These are phyloP conservation scores for Ceyx margarethae DNA, from an alignment of 2,113 vertebrate species.

Conservation along the genomic window DNA sequence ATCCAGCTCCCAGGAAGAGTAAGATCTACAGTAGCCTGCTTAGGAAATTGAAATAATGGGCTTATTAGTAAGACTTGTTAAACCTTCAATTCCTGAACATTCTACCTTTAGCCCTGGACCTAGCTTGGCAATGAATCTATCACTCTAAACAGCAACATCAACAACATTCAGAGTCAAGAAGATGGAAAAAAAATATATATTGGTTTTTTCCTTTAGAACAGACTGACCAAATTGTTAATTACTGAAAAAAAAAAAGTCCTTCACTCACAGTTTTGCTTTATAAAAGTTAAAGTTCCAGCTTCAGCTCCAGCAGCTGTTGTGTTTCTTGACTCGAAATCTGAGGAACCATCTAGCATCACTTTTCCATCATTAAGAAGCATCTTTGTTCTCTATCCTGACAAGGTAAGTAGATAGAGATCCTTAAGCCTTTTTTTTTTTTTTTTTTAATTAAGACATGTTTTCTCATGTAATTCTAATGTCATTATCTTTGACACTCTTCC, in stretches of 20 bases:
- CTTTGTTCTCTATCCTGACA: background rate
- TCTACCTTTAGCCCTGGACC: constrained; percentile 8
- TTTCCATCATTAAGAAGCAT: background rate
- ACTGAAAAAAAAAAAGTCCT: background rate
- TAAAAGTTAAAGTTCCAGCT: background rate
- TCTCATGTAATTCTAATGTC: background rate
- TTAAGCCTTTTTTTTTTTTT: background rate
- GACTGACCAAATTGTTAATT: background rate
- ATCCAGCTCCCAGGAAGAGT: constrained; percentile 58
- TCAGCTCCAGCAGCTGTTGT: accelerated
- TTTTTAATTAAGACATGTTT: background rate
- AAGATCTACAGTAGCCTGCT: constrained; percentile 22
- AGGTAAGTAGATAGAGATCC: background rate
- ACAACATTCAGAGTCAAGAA: background rate
- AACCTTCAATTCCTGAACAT: background rate
- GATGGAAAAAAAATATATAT: background rate
- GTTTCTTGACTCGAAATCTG: background rate
- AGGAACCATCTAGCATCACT: background rate
- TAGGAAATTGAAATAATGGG: constrained; percentile 43
- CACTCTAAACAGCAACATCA: background rate
- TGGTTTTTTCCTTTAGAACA: background rate
- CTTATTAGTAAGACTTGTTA: constrained; percentile 61
- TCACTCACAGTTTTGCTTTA: background rate
- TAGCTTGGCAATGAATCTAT: background rate
- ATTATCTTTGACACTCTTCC: background rate